Conservation (phyloP, 1,140 invertebrate genomes). For the Aphis gossypii region DNA sequence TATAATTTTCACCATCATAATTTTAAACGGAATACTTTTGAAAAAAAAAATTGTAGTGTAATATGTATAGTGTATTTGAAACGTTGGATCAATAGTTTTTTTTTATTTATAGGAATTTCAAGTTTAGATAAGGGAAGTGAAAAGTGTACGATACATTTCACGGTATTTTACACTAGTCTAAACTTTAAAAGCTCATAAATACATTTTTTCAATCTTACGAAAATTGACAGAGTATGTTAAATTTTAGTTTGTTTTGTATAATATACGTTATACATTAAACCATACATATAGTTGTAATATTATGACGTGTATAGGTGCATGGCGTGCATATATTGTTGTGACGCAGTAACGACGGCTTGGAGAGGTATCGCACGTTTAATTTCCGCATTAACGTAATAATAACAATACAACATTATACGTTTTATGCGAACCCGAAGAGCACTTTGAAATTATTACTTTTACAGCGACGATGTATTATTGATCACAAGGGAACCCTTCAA, state of each 20-base stretch:
- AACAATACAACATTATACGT: background rate
- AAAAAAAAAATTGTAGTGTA: no score
- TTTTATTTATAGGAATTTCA: background rate
- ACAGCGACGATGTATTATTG: background rate
- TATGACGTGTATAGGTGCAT: background rate
- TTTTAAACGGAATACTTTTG: background rate
- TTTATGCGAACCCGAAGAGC: conserved; percentile 20
- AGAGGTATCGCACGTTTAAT: conserved; percentile 14
- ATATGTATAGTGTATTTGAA: no score
- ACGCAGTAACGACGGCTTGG: background rate
- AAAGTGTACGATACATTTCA: background rate
- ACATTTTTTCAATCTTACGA: background rate
- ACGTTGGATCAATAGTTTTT: background rate
- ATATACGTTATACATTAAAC: background rate
- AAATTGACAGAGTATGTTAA: background rate
- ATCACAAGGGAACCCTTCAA: background rate
- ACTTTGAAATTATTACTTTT: conserved; percentile 21
- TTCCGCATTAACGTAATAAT: background rate
- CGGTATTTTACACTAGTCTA: background rate
- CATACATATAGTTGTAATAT: background rate
- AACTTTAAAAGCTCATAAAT: background rate
- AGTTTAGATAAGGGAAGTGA: background rate
- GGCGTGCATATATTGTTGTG: background rate
- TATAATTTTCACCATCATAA: background rate
- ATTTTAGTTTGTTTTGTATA: background rate